Conservation (phyloP, 2,797 vertebrate species). For the Steatocranus sp. region DNA sequence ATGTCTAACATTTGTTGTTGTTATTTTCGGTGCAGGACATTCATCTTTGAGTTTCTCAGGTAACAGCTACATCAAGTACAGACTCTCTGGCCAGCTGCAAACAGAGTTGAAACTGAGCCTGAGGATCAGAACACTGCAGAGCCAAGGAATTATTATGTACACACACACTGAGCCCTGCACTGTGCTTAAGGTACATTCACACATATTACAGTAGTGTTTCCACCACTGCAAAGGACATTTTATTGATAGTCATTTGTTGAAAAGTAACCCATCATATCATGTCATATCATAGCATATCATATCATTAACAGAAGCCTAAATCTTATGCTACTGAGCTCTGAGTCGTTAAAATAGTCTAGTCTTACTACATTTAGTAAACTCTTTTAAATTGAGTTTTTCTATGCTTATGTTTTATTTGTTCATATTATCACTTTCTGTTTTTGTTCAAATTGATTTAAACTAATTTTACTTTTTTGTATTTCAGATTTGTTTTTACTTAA, state of each 20-base stretch:
- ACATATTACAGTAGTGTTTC: background rate
- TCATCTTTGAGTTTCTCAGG: conserved; percentile 96
- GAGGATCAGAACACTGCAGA: conserved; percentile 92
- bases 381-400: background rate
- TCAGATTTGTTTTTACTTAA: background rate
- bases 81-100: conserved; percentile 84
- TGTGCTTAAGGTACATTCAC: conserved; percentile 88
- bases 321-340: background rate
- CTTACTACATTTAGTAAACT: background rate
- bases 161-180: conserved; percentile 89
- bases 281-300: background rate
- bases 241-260: background rate
- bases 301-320: background rate
- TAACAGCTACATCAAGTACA: conserved; percentile 97
- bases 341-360: background rate
- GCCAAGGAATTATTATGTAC: conserved; percentile 93
- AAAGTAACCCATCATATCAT: background rate
- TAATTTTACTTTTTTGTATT: background rate
- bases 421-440: background rate
- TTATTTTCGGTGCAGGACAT: conserved; percentile 78
- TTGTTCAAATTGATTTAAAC: background rate
- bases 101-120: conserved; percentile 88
- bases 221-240: background rate
- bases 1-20: background rate
- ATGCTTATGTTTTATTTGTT: background rate